Percentiles rank a stretch among this genome's conserved stretches.
phyloP scores from a whole-genome alignment of 1,140 invertebrate species.

The Hyposmocoma kahamanoa region DNA sequence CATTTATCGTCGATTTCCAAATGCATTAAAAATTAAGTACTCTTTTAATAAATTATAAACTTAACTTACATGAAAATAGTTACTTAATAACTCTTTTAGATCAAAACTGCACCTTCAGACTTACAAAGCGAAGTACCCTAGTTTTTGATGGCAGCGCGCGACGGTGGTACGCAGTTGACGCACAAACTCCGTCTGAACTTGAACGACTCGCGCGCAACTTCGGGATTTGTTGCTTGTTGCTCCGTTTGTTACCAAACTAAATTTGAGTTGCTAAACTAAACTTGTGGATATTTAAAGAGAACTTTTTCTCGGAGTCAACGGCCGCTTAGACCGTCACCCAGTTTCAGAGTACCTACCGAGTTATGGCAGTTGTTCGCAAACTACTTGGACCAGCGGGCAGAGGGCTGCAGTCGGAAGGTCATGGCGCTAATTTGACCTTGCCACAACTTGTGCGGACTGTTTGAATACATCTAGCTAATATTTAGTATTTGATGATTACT shows the following conservation, averaged over 20 bases:
- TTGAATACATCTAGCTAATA: conserved; percentile 28
- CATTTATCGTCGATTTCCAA: too few species aligned
- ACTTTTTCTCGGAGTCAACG: conserved; percentile 73
- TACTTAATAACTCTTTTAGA: too few species aligned
- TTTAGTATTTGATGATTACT: too few species aligned
- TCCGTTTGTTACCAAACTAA: conserved; percentile 70
- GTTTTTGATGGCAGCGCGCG: too few species aligned
- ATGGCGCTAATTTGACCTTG: conserved; percentile 70
- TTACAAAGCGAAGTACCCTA: too few species aligned
- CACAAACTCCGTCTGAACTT: conserved; percentile 40
- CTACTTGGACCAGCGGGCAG: conserved; percentile 60
- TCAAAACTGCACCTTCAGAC: too few species aligned
- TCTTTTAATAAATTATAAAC: too few species aligned
- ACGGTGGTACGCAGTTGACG: too few species aligned
- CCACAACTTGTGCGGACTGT: conserved; percentile 46
- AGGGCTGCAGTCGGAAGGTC: conserved; percentile 62
- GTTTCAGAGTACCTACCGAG: conserved; percentile 67
- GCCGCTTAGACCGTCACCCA: conserved; percentile 68
- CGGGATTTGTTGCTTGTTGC: conserved; percentile 67
- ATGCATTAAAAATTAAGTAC: too few species aligned
- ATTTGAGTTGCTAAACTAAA: conserved; percentile 73
- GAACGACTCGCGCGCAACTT: conserved; percentile 69
- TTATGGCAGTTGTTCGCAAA: conserved; percentile 72
- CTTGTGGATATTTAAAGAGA: conserved; percentile 72
- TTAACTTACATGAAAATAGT: too few species aligned